Evolutionary conservation across 2,113 vertebrate species (phyloP).

Genomic region (Excalfactoria chinensis): DNA sequence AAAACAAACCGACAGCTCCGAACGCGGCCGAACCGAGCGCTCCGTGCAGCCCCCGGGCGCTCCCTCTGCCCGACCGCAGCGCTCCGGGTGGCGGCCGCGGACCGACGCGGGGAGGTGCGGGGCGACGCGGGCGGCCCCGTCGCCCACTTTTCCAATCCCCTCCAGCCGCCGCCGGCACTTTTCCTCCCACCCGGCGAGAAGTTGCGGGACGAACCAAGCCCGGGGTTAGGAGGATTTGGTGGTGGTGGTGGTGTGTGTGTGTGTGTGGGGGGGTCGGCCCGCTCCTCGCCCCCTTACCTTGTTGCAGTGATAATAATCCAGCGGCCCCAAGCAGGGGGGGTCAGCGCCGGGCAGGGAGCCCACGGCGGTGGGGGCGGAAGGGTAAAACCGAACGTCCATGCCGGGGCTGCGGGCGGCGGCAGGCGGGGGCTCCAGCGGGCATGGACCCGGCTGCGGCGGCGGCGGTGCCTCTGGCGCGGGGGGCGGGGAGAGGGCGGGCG

Average conservation of each 20-base stretch:
- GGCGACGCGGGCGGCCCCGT: background rate
- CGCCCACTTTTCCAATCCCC: slow-evolving; percentile 22
- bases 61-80: background rate
- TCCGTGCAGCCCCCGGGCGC: background rate
- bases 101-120: too few relatives aligned
- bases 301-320: slow-evolving; percentile 98
- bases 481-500: background rate
- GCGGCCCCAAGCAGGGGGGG: slow-evolving; percentile 87
- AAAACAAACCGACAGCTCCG: background rate
- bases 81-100: background rate
- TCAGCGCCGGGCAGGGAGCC: slow-evolving; percentile 92
- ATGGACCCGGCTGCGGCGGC: slow-evolving; percentile 67
- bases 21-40: background rate
- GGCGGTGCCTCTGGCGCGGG: slow-evolving; percentile 75
- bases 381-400: slow-evolving; percentile 97
- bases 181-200: background rate
- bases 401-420: slow-evolving; percentile 77
- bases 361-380: slow-evolving; percentile 92
- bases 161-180: slow-evolving; percentile 14
- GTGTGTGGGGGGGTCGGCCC: background rate
- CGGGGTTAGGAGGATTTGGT: background rate
- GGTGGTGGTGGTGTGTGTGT: too few relatives aligned
- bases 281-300: slow-evolving; percentile 83
- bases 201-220: background rate
- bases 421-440: slow-evolving; percentile 75